Base-by-base conservation (phyloP, 2,888 invertebrate genomes). In the Drosophila atripex region DNA sequence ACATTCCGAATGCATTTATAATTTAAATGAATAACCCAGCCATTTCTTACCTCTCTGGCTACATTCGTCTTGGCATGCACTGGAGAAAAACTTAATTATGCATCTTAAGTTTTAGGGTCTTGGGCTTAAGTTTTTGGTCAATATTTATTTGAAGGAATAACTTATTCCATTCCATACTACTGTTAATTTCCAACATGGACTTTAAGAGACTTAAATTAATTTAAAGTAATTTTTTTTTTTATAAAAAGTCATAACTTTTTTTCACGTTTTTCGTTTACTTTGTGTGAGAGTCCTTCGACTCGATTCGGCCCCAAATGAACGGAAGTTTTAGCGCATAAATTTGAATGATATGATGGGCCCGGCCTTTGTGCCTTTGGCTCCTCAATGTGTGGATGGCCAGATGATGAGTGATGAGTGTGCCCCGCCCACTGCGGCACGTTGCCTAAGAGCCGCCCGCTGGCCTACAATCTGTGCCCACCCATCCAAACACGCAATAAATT, bases 1-100 rank as follows among this genome's bases (percentile, higher is more conserved):
- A 88, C 84, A 86, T 88, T 83, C 84, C 86, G 89, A 88, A 78
- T 85, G 84, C 89, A 85, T 88, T 88, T 85, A 85, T 85, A 88
- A 85, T 88, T 85, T 88, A 88, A 84, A 85, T 85, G 84, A 85
- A 85, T 83, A 88, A 88, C 86, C 88, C 80, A 53, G 70, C 64
- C 55, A 70, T 64, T 70, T 77, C 78, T 69, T 47, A 56, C 46
- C 55, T 46, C 59, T 46, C 21, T 38, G 52, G 23, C 52, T 50
- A 38, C 30, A 25, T 14, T 16, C 30, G 32, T 53, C 21, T 68
- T 47, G 7, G 41, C 28, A 8, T 38, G 43, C 51, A 55, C 59
- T 64, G 50, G 14, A 54, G 16, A 39, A 63, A 47, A 49, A 18
- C 18, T 18, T 16, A 41, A 16, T 41, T 41, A 41, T 41, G 39